Conservation (phyloP, 2,113 vertebrate species). For the Hydropotes inermis region DNA sequence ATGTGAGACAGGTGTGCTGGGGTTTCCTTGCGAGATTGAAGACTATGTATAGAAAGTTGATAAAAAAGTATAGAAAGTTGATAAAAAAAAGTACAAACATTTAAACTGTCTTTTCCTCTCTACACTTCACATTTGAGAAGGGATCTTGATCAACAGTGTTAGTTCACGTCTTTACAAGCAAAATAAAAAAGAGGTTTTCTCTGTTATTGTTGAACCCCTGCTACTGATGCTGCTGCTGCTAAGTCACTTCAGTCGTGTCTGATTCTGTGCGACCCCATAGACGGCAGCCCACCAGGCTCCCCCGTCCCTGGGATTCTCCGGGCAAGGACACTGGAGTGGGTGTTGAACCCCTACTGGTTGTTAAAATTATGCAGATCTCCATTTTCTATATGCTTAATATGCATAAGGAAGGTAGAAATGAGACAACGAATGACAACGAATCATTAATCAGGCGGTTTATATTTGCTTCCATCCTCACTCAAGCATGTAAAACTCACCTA, state of each 20-base stretch:
- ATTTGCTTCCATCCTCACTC: not conserved
- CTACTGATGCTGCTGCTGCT: not conserved
- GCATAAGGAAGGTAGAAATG: too few relatives aligned
- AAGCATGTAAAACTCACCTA: not conserved
- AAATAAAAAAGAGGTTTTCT: not conserved
- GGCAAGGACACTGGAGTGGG: too few relatives aligned
- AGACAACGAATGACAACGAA: not conserved
- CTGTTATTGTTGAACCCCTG: not conserved
- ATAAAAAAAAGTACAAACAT: not conserved
- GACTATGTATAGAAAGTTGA: not conserved
- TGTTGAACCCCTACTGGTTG: not conserved
- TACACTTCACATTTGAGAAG: not conserved
- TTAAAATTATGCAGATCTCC: not conserved
- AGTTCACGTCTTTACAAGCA: not conserved
- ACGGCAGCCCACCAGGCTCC: too few relatives aligned
- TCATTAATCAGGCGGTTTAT: not conserved
- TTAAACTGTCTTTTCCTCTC: not conserved
- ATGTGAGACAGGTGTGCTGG: not conserved
- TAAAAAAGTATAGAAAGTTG: not conserved
- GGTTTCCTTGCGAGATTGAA: constrained; percentile 32
- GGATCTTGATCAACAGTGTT: not conserved
- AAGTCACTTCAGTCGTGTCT: too few relatives aligned
- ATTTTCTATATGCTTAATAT: not conserved
- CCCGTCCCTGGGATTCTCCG: too few relatives aligned
- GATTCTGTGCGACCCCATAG: too few relatives aligned